Percentiles rank a stretch among this genome's conserved stretches.
phyloP scores from a whole-genome alignment of 2,797 vertebrate species.

The Eutrigla gurnardus region DNA sequence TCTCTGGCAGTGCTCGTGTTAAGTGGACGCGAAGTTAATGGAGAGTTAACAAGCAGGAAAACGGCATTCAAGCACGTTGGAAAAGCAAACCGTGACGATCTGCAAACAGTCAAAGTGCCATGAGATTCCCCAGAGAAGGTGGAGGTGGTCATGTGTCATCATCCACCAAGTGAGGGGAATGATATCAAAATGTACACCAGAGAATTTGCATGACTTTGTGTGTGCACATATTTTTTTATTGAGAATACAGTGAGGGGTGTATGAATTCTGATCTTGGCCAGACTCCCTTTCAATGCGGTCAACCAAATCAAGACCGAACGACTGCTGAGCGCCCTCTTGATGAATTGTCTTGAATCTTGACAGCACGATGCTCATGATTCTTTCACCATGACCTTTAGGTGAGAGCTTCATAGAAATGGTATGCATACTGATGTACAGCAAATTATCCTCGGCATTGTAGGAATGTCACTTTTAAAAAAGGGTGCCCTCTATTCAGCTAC shows the following conservation, averaged over 20 bases:
- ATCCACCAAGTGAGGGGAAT: constrained; percentile 25
- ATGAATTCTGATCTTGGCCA: constrained; percentile 9
- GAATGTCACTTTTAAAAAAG: constrained; percentile 47
- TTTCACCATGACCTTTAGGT: constrained; percentile 62
- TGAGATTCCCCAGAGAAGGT: constrained; percentile 51
- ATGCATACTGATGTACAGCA: constrained; percentile 54
- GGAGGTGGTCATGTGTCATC: constrained; percentile 60
- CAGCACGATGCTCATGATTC: constrained; percentile 42
- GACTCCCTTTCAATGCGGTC: constrained; percentile 50
- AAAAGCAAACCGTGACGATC: constrained; percentile 63
- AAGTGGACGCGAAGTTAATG: constrained; percentile 68
- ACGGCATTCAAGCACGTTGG: constrained; percentile 52
- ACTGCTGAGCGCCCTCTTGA: constrained; percentile 23
- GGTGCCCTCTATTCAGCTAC: constrained; percentile 43
- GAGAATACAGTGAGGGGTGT: background rate
- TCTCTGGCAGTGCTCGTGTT: constrained; percentile 38
- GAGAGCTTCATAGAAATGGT: constrained; percentile 56
- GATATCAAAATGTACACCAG: constrained; percentile 27
- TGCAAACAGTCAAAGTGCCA: constrained; percentile 55
- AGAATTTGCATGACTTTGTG: constrained; percentile 19
- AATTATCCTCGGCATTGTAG: constrained; percentile 45
- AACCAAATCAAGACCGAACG: constrained; percentile 46
- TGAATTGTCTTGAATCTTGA: constrained; percentile 36
- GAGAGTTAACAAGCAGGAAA: constrained; percentile 71
- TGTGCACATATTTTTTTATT: constrained; percentile 20